phyloP scores from a whole-genome alignment of 2,113 vertebrate species.

The Notiomystis cincta region DNA sequence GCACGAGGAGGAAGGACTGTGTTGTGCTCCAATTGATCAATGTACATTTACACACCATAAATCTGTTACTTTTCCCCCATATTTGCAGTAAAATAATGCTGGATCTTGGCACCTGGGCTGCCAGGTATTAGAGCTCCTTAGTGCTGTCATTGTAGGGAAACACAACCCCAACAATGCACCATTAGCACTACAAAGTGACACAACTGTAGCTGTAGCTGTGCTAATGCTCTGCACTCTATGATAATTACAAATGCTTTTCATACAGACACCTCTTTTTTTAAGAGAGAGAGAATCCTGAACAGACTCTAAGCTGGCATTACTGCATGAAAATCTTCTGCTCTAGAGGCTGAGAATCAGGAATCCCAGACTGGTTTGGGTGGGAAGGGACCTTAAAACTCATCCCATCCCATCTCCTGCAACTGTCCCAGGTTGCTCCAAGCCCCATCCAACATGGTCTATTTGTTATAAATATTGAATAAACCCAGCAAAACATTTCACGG shows the following conservation, averaged over 20 bases:
- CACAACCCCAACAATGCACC: background rate
- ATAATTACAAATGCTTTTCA: conserved; percentile 48
- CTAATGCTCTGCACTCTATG: conserved; percentile 18
- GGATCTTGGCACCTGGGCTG: background rate
- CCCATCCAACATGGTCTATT: background rate
- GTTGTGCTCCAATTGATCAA: background rate
- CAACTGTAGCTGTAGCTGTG: background rate
- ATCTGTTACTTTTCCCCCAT: background rate
- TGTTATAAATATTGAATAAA: background rate
- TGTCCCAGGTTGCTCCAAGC: background rate
- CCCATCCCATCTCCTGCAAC: background rate
- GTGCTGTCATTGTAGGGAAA: background rate
- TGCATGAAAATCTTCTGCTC: background rate
- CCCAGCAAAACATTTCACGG: background rate
- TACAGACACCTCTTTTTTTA: background rate
- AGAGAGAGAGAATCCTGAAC: background rate
- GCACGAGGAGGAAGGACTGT: background rate
- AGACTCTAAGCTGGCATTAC: background rate
- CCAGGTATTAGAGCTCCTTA: background rate
- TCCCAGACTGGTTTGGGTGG: background rate
- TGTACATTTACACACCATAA: background rate
- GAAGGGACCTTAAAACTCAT: background rate
- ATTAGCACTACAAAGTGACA: conserved; percentile 57
- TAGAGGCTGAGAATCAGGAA: background rate
- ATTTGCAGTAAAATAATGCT: background rate